Evolutionary conservation across 2,888 invertebrate species (phyloP).

Genomic region (Creontiades dilutus): DNA sequence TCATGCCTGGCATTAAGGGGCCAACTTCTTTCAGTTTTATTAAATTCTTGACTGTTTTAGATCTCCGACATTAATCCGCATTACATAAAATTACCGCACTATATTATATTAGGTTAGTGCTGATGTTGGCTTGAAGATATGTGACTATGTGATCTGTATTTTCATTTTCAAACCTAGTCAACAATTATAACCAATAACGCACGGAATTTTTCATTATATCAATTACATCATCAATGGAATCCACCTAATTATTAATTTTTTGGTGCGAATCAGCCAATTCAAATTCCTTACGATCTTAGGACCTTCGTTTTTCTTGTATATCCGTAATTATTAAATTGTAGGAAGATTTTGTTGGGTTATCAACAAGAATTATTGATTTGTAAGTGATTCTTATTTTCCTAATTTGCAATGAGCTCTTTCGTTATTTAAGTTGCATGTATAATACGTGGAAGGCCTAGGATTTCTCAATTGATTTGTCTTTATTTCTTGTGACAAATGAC

Average conservation of each 20-base stretch:
- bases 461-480: no score
- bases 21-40: constrained; percentile 3
- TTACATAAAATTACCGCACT: not conserved
- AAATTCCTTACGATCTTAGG: not conserved
- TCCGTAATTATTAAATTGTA: not conserved
- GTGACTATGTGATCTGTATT: not conserved
- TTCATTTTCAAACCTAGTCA: constrained; percentile 1
- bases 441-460: no score
- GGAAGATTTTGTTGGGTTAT: not conserved
- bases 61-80: not conserved
- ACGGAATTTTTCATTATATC: not conserved
- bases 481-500: no score
- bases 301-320: not conserved
- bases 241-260: not conserved
- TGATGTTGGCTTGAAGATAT: not conserved
- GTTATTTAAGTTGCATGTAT: not conserved
- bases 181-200: not conserved
- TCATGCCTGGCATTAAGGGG: constrained; percentile 45
- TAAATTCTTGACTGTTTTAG: not conserved
- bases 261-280: not conserved
- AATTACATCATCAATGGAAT: not conserved
- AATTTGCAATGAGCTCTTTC: not conserved
- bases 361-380: not conserved
- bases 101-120: not conserved
- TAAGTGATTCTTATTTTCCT: not conserved